Percentiles rank a stretch among this genome's conserved stretches.
Conservation (phyloP, 2,888 invertebrate genomes). For the Meta bourneti region DNA sequence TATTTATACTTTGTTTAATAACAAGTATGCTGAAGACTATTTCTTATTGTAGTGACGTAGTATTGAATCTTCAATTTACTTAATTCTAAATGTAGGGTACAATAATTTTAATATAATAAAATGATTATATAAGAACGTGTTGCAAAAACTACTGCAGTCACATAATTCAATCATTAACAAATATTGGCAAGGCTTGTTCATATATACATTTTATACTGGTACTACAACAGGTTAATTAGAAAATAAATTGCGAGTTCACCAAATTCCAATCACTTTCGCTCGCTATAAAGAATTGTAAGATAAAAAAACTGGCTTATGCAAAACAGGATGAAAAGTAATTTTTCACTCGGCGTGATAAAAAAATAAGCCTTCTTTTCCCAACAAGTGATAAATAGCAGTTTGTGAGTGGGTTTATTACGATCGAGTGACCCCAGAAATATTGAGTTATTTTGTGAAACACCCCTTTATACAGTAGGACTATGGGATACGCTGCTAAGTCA, state of each 20-base stretch:
- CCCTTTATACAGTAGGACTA: constrained; percentile 37
- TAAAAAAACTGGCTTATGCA: constrained; percentile 22
- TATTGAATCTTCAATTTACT: no score
- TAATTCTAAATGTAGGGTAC: no score
- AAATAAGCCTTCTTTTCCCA: constrained; percentile 19
- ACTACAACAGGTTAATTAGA: neutral
- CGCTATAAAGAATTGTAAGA: constrained; percentile 3
- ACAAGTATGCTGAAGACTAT: no score
- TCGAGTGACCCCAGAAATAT: neutral
- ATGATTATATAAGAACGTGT: no score
- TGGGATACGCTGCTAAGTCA: constrained; percentile 52
- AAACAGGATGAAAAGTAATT: constrained; percentile 28
- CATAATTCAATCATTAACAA: no score
- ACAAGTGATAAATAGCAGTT: constrained; percentile 11
- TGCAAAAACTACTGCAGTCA: no score
- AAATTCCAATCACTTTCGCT: constrained; percentile 12
- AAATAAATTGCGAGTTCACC: neutral
- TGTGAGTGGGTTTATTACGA: neutral
- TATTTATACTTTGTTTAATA: no score
- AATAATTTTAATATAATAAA: no score
- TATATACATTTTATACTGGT: no score
- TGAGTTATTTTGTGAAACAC: constrained; percentile 25
- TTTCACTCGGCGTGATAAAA: constrained; percentile 24
- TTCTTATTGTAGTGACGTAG: no score
- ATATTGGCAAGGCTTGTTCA: no score